Base-by-base conservation (phyloP, 2,888 invertebrate genomes). In the Neoascia interrupta region DNA sequence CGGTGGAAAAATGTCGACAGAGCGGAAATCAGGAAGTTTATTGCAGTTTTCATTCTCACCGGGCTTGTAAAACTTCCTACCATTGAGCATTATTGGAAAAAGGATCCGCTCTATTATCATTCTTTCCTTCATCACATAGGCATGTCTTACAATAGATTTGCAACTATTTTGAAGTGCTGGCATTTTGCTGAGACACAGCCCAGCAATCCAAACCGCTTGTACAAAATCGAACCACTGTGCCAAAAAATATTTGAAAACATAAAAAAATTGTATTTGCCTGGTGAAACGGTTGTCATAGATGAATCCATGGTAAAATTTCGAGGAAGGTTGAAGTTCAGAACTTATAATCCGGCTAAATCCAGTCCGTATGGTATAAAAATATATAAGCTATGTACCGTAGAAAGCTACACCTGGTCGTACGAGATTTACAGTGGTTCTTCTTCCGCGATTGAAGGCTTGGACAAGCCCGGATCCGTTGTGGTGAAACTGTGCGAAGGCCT, bases 251-350 rank as follows among this genome's bases (percentile, higher is more conserved):
- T 49, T 3, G 3, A 49, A 26, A 31, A 49, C 15, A 15, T 28
- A 15, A 11, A 11, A 3, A 31, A 16, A 8, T n/a, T 49, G 8
- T 49, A 49, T 11, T 10, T 49, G 13, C 49, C 49, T 28, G 11
- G 15, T 15, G 31, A 49, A 15, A 13, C 15, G 26, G n/a, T 31
- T 49, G 49, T 49, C 18, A 31, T 28, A 15, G 15, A 49, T 31
- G 49, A 28, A 16, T 28, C 49, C 3, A 49, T 49, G 49, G 49
- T 49, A 11, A 49, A 28, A 49, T 49, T 49, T 28, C 49, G 10
- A 15, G 49, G 31, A 31, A 49, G 28, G 49, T 28, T 49, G 49
- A 26, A 28, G 28, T 28, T 49, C 13, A 28, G 21, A 18, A 49
- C 31, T 31, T 28, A 49, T 15, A 49, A 49, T 28, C 49, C 31